These are phyloP conservation scores for Lycia hirtaria DNA, from an alignment of 2,888 invertebrate species.

Conservation along the genomic window DNA sequence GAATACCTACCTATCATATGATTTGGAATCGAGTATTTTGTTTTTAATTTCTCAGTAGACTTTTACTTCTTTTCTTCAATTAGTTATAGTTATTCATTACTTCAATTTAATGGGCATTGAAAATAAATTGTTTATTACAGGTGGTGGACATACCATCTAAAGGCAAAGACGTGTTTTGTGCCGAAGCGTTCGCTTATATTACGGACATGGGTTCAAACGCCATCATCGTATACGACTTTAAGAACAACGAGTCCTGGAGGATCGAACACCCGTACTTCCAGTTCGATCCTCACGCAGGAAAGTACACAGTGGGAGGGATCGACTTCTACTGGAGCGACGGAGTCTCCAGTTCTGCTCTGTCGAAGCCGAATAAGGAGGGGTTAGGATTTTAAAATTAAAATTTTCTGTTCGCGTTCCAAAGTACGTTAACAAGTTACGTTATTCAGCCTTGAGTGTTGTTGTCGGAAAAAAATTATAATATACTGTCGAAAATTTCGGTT, in stretches of 20 bases:
- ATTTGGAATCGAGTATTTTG: no score
- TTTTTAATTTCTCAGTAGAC: no score
- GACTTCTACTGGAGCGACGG: constrained; percentile 94
- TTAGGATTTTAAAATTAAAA: no score
- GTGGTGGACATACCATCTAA: constrained; percentile 86
- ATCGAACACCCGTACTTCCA: constrained; percentile 91
- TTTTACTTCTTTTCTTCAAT: no score
- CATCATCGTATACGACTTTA: constrained; percentile 89
- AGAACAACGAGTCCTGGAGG: constrained; percentile 89
- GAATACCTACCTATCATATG: no score
- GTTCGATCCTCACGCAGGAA: constrained; percentile 90
- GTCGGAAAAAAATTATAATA: no score
- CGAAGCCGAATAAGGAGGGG: constrained; percentile 76
- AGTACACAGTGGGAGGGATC: constrained; percentile 89
- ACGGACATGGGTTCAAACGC: constrained; percentile 91
- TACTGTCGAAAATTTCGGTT: no score
- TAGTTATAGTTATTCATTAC: no score
- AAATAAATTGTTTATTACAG: constrained; percentile 57
- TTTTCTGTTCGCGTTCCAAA: no score
- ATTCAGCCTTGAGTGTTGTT: no score
- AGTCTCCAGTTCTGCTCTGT: constrained; percentile 89
- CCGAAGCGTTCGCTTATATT: constrained; percentile 89
- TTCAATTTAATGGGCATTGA: no score
- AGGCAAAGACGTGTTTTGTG: constrained; percentile 68
- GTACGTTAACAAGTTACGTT: no score